Percentiles rank a stretch among this genome's conserved stretches.
phyloP scores from a whole-genome alignment of 2,888 invertebrate genomes.

The Tortricodes alternella region DNA sequence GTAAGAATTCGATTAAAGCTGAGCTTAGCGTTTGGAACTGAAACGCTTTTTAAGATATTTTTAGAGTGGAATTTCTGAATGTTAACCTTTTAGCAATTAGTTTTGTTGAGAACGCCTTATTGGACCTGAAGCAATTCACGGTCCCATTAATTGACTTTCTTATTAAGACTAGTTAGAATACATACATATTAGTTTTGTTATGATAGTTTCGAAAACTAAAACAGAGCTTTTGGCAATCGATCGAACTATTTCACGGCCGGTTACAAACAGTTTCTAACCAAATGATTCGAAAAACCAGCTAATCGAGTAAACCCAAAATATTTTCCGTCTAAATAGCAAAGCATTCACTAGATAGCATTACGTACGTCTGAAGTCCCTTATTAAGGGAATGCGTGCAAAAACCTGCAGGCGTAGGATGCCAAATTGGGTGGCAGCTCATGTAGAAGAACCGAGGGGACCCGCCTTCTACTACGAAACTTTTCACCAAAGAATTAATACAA shows the following conservation, averaged over 20 bases:
- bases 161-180: no score
- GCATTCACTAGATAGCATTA: constrained; percentile 42
- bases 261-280: neutral
- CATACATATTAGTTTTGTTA: no score
- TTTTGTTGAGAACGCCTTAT: neutral
- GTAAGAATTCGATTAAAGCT: constrained; percentile 3
- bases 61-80: neutral
- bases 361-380: constrained; percentile 44
- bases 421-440: constrained; percentile 64
- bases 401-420: constrained; percentile 54
- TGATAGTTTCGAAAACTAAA: no score
- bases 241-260: neutral
- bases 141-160: no score
- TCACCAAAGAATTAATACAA: neutral
- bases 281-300: constrained; percentile 5
- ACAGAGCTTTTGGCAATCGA: no score
- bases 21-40: constrained; percentile 8
- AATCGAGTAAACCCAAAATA: constrained; percentile 27
- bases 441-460: constrained; percentile 51
- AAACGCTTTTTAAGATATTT: constrained; percentile 3
- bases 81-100: neutral
- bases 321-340: constrained; percentile 27
- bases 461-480: constrained; percentile 26
- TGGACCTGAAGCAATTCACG: no score
- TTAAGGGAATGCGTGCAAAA: constrained; percentile 63